Conservation (phyloP, 2,888 invertebrate genomes). For the Himalopsyche kuldschensis region DNA sequence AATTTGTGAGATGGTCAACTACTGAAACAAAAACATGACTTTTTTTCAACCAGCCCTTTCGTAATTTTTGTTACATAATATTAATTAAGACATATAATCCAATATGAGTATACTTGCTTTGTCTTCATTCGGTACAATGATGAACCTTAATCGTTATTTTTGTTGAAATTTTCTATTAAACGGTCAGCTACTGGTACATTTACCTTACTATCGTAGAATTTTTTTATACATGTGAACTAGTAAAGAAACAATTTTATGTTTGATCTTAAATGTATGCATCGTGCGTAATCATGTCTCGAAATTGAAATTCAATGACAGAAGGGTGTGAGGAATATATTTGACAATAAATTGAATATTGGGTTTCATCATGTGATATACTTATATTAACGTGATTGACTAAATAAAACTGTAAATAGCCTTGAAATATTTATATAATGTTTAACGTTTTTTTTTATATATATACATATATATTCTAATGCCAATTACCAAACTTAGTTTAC, state of each 20-base stretch:
- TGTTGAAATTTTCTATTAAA: too few species aligned
- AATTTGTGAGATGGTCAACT: too few species aligned
- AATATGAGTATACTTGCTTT: too few species aligned
- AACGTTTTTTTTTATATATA: not conserved
- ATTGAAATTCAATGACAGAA: not conserved
- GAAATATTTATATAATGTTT: not conserved
- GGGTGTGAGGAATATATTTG: not conserved
- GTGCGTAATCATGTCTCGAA: not conserved
- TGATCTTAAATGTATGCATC: not conserved
- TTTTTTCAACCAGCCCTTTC: too few species aligned
- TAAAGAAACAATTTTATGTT: not conserved
- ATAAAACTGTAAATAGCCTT: not conserved
- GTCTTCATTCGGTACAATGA: too few species aligned
- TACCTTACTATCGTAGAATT: not conserved
- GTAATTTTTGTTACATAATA: too few species aligned
- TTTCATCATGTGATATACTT: not conserved
- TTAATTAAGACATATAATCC: too few species aligned
- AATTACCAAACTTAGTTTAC: not conserved
- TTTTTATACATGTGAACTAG: not conserved
- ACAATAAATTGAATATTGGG: not conserved
- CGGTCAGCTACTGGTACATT: too few species aligned
- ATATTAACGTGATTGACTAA: not conserved
- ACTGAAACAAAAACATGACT: too few species aligned
- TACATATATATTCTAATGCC: not conserved
- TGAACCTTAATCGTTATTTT: too few species aligned